phyloP scores from a whole-genome alignment of 2,797 vertebrate species.

The Myotis pilosus region DNA sequence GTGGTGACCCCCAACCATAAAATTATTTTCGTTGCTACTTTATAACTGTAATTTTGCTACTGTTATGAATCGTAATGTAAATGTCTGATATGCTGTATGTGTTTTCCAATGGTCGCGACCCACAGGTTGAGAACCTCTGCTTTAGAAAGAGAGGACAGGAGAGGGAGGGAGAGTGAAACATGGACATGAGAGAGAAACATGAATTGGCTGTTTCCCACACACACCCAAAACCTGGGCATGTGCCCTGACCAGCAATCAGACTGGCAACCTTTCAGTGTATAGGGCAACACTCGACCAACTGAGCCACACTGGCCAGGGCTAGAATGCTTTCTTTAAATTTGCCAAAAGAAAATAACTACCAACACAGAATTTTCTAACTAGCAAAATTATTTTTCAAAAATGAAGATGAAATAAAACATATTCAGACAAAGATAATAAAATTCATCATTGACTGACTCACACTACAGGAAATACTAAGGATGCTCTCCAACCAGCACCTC shows the following conservation, averaged over 20 bases:
- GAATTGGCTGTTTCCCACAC: neutral
- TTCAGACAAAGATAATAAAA: conserved; percentile 30
- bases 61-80: too few relatives aligned
- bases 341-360: neutral
- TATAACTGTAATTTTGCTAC: too few relatives aligned
- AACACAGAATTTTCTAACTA: neutral
- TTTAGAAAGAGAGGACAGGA: neutral
- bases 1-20: too few relatives aligned
- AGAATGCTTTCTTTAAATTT: neutral
- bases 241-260: neutral
- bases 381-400: conserved; percentile 9
- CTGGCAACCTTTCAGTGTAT: neutral
- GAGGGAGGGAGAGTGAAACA: neutral
- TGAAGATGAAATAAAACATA: neutral
- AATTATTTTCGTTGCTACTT: too few relatives aligned
- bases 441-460: neutral
- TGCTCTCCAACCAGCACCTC: neutral
- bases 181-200: too few relatives aligned
- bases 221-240: too few relatives aligned
- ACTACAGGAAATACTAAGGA: neutral
- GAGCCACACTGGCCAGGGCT: neutral
- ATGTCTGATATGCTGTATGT: too few relatives aligned
- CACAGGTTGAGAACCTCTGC: too few relatives aligned
- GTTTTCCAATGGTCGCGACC: too few relatives aligned
- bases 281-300: neutral